Evolutionary conservation across 2,888 invertebrate species (phyloP).

Genomic region (Drosophila meridionalis): DNA sequence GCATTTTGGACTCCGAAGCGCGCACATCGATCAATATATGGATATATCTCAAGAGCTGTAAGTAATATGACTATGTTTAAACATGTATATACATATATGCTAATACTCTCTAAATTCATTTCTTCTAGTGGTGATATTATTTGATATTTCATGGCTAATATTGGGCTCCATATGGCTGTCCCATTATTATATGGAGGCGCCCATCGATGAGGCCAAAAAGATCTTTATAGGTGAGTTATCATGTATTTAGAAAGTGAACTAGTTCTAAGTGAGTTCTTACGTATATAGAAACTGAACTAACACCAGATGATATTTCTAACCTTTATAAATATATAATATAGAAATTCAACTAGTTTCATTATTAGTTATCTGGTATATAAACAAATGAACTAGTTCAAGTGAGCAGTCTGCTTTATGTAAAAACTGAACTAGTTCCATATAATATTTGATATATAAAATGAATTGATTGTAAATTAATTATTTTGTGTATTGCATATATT

Average conservation of each 20-base stretch:
- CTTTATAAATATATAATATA: not conserved
- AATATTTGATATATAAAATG: too few species aligned
- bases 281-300: not conserved
- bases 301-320: too few species aligned
- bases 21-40: conserved; percentile 91
- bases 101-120: conserved; percentile 42
- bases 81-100: not conserved
- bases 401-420: not conserved
- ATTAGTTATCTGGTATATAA: not conserved
- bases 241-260: not conserved
- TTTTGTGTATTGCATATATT: not conserved
- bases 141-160: conserved; percentile 91
- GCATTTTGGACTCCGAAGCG: conserved; percentile 91
- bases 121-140: conserved; percentile 89
- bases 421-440: not conserved
- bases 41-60: conserved; percentile 91
- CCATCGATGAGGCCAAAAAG: conserved; percentile 89
- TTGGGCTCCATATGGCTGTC: conserved; percentile 90
- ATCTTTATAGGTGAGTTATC: conserved; percentile 89
- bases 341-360: not conserved
- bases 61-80: conserved; percentile 73
- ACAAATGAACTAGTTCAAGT: not conserved
- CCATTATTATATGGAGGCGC: conserved; percentile 89
- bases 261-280: not conserved
- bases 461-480: not conserved